Evolutionary conservation across 2,113 vertebrate species (phyloP), one percentile per base, ranked within the genome.

Genomic region (Indicator indicator): DNA sequence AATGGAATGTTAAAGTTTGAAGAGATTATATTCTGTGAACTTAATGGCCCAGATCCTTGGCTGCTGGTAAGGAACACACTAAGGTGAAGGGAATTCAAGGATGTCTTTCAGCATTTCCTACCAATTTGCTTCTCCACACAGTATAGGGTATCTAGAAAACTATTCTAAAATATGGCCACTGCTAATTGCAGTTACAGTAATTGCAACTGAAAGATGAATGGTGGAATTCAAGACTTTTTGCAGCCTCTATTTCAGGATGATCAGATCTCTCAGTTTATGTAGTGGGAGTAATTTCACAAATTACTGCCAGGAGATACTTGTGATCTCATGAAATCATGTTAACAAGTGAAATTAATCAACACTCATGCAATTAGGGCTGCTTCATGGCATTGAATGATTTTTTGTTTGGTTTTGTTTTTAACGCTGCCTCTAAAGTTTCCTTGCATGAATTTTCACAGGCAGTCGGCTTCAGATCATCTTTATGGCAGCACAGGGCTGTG

Each of bases 11-110:
- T 90, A 40, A 90, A 83, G 32, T 92, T 92, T 65, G 77, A 93
- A 33, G 54, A 65, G 80, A 27, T 95, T 89, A 62, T 83, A 69
- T 89, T 44, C 55, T 84, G 90, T 90, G 86, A 90, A 95, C 80
- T 92, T 95, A 89, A 93, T 63, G 55, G 55, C 30, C 71, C 55
- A 50, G 50, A 74, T 90, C 74, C 10, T 78, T 73, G 71, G 46
- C 76, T 92, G 38, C 69, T 82, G n/a, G 33, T 52, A 69, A 75
- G 59, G 63, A 92, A 28, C 36, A 76, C 16, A 40, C 14, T 59
- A 40, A 69, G 30, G 50, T 82, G 74, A 89, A 96, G 63, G 63
- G 16, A 63, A 58, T 90, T 72, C 59, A 67, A 58, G n/a, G 59
- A 27, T 21, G 12, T 32, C 50, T 88, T 72, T 88, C 33, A 90